Evolutionary conservation across 2,113 vertebrate genomes (phyloP), one percentile per base, ranked within the genome.

Genomic region (Caranx melampygus): DNA sequence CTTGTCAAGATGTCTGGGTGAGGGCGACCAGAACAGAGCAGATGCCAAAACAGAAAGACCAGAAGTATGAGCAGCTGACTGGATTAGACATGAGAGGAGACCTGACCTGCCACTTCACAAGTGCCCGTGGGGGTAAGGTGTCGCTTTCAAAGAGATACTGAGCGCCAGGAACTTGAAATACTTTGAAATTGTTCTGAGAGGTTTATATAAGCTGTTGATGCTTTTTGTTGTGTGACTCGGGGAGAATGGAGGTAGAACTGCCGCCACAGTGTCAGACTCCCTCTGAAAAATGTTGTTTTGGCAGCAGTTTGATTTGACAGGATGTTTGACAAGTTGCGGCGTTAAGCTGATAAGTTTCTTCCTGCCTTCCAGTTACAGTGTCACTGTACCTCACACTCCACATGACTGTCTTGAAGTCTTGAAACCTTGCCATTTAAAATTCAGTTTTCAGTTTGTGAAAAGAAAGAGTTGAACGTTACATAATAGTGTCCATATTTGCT

Each of bases 1-100:
- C 83, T 81, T 87, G 90, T 91, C 88, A 90, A 87, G 77, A 90
- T 87, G 81, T 92, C 72, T 91, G 81, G 83, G 78, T 87, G 82
- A 88, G 51, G 58, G 82, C 67, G 83, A 87, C 77, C 74, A 87
- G 78, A 83, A 31, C 62, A 72, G 82, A 87, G 73, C 69, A 69
- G 59, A 80, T 77, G 74, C 60, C 80, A 84, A 82, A 89, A 82
- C 70, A 82, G 72, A 80, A 81, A 66, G 64, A 77, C 62, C 75
- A 85, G 70, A 84, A 62, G 78, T 87, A 37, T 58, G 77, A 89
- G 77, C 81, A 66, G 76, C 81, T 72, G 82, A 87, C 67, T 76
- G 89, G 82, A 83, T 83, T 40, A 88, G 78, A 87, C 78, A 84
- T 51, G 64, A 86, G 73, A 62, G 67, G 66, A 71, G 77, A 84